These are phyloP conservation scores for Corapipo altera DNA, from an alignment of 2,113 vertebrate genomes.

Conservation along the genomic window DNA sequence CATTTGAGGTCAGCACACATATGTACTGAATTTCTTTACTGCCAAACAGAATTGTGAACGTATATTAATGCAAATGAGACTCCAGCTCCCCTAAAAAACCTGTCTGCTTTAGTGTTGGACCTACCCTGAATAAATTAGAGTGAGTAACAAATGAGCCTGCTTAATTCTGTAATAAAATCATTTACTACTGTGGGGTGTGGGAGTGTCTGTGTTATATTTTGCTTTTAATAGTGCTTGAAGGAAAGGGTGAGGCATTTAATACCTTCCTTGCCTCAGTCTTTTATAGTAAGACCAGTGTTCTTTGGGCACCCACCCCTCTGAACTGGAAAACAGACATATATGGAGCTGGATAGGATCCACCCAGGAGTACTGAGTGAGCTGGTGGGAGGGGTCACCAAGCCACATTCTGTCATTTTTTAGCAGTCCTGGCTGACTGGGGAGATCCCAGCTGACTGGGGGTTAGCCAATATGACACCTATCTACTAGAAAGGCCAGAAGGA, in stretches of 20 bases:
- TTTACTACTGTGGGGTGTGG: background rate
- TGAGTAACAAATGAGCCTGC: background rate
- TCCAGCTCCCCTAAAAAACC: background rate
- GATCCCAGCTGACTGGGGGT: background rate
- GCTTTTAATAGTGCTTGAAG: background rate
- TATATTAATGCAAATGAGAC: background rate
- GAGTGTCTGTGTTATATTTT: background rate
- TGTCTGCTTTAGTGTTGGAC: background rate
- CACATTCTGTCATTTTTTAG: background rate
- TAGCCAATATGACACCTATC: rapidly evolving
- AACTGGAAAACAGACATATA: background rate
- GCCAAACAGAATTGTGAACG: background rate
- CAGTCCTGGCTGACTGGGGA: background rate
- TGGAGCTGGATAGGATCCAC: background rate
- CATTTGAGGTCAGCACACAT: background rate
- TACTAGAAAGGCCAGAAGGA: background rate
- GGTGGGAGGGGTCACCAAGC: background rate
- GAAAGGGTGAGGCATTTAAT: background rate
- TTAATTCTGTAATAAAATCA: background rate
- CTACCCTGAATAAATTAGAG: background rate
- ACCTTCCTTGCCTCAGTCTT: background rate
- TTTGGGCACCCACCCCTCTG: background rate
- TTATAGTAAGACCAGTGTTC: background rate
- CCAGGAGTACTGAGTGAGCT: background rate
- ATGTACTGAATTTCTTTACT: background rate